Conservation (phyloP, 2,113 vertebrate species). For the Bolborhynchus lineola region DNA sequence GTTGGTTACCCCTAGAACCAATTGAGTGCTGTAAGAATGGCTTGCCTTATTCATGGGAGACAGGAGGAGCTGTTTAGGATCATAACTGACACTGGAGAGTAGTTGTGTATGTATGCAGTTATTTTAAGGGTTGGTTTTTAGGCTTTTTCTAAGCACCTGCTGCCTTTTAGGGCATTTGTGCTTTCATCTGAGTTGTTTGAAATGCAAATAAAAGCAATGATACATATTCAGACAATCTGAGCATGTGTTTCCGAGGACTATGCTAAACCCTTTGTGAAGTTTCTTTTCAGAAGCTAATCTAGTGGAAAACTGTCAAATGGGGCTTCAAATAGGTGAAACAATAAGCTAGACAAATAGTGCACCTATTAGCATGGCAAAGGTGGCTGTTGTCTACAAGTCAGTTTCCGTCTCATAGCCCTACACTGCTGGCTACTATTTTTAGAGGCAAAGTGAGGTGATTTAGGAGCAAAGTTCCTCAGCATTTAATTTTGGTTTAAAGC, state of each 20-base stretch:
- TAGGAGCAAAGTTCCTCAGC: neutral
- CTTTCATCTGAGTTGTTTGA: constrained; percentile 38
- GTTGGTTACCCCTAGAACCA: constrained; percentile 42
- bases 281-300: constrained; percentile 8
- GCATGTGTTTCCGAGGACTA: neutral
- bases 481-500: neutral
- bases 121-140: neutral
- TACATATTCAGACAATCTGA: constrained; percentile 9
- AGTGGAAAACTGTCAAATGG: neutral
- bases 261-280: neutral
- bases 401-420: neutral
- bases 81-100: neutral
- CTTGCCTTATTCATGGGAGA: neutral
- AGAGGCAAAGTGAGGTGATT: neutral
- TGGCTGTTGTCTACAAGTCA: neutral
- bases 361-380: neutral
- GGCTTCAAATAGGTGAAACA: neutral
- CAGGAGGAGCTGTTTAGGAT: constrained; percentile 5
- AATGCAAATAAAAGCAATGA: constrained; percentile 44
- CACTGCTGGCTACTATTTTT: neutral
- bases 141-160: constrained; percentile 37
- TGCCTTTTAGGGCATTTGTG: neutral
- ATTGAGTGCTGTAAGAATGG: constrained; percentile 28
- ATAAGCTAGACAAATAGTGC: neutral
- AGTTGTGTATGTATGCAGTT: neutral